Conservation (phyloP, 2,113 vertebrate genomes). For the Symphodus melops region DNA sequence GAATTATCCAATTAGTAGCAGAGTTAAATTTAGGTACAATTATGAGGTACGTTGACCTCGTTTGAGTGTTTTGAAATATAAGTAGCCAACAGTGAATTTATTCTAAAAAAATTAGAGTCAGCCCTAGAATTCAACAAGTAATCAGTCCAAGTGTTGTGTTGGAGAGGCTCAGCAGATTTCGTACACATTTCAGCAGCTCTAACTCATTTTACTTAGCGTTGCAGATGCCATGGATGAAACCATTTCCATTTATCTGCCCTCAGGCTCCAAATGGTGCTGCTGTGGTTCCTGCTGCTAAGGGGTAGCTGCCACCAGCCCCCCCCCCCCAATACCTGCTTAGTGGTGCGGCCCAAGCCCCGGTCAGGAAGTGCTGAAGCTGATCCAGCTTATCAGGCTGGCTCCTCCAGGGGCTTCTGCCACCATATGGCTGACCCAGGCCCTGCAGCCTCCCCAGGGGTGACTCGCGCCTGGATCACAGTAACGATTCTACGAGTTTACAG, state of each 20-base stretch:
- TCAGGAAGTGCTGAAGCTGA: conserved; percentile 89
- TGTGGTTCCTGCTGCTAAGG: conserved; percentile 65
- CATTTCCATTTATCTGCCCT: conserved; percentile 72
- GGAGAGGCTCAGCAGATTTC: conserved; percentile 53
- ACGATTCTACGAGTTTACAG: conserved; percentile 64
- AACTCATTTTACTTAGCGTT: conserved; percentile 59
- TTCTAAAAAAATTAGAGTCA: conserved; percentile 23
- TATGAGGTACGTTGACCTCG: too few relatives aligned
- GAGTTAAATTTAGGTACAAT: too few relatives aligned
- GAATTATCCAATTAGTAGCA: too few relatives aligned
- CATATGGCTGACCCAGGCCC: conserved; percentile 93
- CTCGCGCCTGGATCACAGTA: conserved; percentile 87
- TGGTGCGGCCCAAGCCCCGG: conserved; percentile 85
- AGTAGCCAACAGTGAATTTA: neutral
- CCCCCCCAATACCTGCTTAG: conserved; percentile 82
- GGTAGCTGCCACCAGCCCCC: conserved; percentile 52
- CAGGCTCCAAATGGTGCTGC: conserved; percentile 64
- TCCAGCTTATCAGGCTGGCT: conserved; percentile 90
- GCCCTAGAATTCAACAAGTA: conserved; percentile 44
- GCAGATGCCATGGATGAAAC: conserved; percentile 65
- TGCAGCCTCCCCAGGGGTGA: conserved; percentile 87
- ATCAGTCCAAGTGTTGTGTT: conserved; percentile 31
- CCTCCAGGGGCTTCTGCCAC: conserved; percentile 87
- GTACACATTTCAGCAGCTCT: conserved; percentile 30
- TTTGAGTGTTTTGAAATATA: too few relatives aligned